Percentiles rank a stretch among this genome's conserved stretches.
These are phyloP conservation scores for Xylocopa sonorina DNA, from an alignment of 1,140 invertebrate genomes.

Conservation along the genomic window DNA sequence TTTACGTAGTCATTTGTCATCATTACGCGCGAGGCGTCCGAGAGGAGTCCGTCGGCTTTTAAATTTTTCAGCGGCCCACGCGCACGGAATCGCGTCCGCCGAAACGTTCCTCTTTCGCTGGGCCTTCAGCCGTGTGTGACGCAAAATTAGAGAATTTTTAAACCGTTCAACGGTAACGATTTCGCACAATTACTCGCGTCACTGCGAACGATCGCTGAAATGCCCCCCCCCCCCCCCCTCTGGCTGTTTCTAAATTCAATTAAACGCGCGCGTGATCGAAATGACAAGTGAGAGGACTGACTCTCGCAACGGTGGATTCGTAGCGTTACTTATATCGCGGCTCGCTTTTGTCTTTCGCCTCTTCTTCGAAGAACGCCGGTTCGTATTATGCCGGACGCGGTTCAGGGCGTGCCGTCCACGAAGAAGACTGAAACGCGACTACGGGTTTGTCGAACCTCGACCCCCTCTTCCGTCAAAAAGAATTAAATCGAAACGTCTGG, in stretches of 20 bases:
- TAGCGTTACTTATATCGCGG: slow-evolving; percentile 22
- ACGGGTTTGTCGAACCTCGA: background rate
- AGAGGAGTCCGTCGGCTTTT: slow-evolving; percentile 38
- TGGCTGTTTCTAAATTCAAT: slow-evolving; percentile 24
- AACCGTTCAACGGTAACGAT: background rate
- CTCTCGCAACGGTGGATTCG: background rate
- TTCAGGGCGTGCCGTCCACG: slow-evolving; percentile 36
- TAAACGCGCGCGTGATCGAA: slow-evolving; percentile 34
- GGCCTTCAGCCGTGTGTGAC: no score
- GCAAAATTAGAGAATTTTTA: background rate
- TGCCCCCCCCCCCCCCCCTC: background rate
- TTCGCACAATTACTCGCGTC: background rate
- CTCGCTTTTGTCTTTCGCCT: slow-evolving; percentile 30
- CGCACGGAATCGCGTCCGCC: slow-evolving; percentile 18
- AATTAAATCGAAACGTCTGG: background rate
- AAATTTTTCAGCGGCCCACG: slow-evolving; percentile 62
- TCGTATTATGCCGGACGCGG: slow-evolving; percentile 38
- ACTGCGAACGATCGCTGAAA: slow-evolving; percentile 22
- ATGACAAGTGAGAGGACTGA: slow-evolving; percentile 17
- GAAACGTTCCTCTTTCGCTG: background rate
- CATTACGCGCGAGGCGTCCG: slow-evolving; percentile 67
- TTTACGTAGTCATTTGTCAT: slow-evolving; percentile 75
- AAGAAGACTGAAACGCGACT: slow-evolving; percentile 7
- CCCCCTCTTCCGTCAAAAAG: background rate
- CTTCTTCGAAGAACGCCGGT: slow-evolving; percentile 37